Base-by-base conservation (phyloP, 2,113 vertebrate genomes). In the Chaetura pelagica region DNA sequence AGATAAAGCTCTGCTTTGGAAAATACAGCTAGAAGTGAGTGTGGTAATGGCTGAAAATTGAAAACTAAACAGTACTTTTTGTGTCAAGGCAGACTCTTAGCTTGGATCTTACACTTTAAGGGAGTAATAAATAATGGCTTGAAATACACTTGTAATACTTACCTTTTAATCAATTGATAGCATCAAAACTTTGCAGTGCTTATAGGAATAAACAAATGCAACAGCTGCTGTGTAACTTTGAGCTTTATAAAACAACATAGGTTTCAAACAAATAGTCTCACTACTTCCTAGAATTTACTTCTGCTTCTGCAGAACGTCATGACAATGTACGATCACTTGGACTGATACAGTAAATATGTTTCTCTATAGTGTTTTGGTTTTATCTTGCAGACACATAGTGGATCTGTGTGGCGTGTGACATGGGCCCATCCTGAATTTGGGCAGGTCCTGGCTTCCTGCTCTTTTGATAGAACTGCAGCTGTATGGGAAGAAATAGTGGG, bases 401-500 rank as follows among this genome's bases (percentile, higher is more conserved):
- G 99, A 35, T 99, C 99, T 4, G 99, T 99, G 48, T 99, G 99
- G 99, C 98, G 99, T 75, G 99, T 99, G 87, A 99, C 99, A 0
- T 99, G 99, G 99, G 99, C 99, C 40, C 99, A 99, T 97, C 99
- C 99, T 30, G 99, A 99, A 78, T 99, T 99, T 78, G 99, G 99
- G 46, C 99, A 99, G 96, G 99, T 99, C 93, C 96, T 99, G 91
- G 99, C 99, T 54, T 99, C 99, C 88, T 99, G 99, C 93, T 99
- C 99, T 6, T 99, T 99, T 81, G 99, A 99, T 32, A 98, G 99
- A 96, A 99, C 99, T 38, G 99, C 99, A 61, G 99, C 99, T 23
- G 99, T 99, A 2, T 99, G 99, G 99, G 99, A 99, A 97, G 99
- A 99, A 98, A 99, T 99, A 74, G 99, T 99, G 12, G 99, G 99